Conservation (phyloP, 2,797 vertebrate genomes). For the Sparus aurata region DNA sequence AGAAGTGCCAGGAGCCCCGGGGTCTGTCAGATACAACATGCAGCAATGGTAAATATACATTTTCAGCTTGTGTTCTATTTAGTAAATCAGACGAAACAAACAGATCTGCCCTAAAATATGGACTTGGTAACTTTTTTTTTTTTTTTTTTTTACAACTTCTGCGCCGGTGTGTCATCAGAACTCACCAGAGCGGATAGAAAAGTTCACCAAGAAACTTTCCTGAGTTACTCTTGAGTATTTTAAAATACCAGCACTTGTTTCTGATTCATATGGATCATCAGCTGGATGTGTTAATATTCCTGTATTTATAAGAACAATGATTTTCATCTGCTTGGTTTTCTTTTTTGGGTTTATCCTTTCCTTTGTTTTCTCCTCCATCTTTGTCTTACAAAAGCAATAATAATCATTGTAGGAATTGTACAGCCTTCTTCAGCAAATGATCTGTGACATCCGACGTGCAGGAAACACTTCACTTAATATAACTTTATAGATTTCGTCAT, state of each 20-base stretch:
- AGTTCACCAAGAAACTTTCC: slow-evolving; percentile 9
- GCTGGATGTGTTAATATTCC: neutral
- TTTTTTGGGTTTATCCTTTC: neutral
- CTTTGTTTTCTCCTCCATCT: neutral
- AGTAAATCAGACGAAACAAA: slow-evolving; percentile 3
- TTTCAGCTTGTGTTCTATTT: slow-evolving; percentile 31
- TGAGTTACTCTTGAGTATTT: neutral
- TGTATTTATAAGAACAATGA: neutral
- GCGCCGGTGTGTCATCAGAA: slow-evolving; percentile 17
- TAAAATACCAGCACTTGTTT: slow-evolving; percentile 8
- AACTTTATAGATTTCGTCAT: slow-evolving; percentile 6
- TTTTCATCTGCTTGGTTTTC: neutral
- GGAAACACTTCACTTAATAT: slow-evolving; percentile 9
- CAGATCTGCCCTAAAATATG: neutral
- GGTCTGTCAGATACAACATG: slow-evolving; percentile 85
- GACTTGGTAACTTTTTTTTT: slow-evolving; percentile 4
- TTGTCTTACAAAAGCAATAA: slow-evolving; percentile 29
- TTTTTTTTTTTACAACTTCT: slow-evolving; percentile 6
- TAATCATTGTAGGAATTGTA: neutral
- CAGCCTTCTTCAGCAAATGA: neutral
- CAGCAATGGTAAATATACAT: slow-evolving; percentile 87
- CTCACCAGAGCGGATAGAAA: slow-evolving; percentile 8
- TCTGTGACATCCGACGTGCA: neutral
- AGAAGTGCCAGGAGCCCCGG: slow-evolving; percentile 79
- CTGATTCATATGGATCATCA: slow-evolving; percentile 12